Conservation (phyloP, 2,888 invertebrate species). For the Unio delphinus region DNA sequence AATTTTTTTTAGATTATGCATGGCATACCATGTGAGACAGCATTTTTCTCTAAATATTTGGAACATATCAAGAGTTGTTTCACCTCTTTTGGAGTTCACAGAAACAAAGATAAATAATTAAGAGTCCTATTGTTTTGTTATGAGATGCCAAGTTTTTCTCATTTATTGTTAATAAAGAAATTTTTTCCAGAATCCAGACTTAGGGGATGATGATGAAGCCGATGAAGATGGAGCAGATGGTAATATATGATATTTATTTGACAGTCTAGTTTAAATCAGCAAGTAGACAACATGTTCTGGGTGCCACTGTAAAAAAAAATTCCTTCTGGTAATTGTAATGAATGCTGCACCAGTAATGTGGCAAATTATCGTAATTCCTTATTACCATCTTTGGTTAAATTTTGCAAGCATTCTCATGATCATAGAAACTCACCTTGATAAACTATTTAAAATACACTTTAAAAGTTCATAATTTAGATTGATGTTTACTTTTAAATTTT, state of each 20-base stretch:
- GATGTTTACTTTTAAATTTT: too few species aligned
- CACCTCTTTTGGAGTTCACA: not conserved
- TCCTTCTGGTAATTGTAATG: slow-evolving; percentile 6
- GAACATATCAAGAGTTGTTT: too few species aligned
- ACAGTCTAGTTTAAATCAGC: slow-evolving; percentile 3
- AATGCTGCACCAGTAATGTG: not conserved
- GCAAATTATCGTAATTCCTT: not conserved
- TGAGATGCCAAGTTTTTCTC: not conserved
- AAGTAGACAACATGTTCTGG: not conserved
- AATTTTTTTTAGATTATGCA: too few species aligned
- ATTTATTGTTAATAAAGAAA: not conserved
- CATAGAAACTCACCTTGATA: too few species aligned
- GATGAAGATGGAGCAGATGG: slow-evolving; percentile 28
- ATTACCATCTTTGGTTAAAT: not conserved
- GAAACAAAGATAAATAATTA: not conserved
- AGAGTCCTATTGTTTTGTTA: too few species aligned
- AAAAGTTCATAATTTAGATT: too few species aligned
- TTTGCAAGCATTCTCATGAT: not conserved
- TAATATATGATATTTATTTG: slow-evolving; percentile 4
- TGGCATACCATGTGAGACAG: too few species aligned
- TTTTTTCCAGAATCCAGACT: slow-evolving; percentile 57
- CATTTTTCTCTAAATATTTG: too few species aligned
- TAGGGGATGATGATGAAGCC: slow-evolving; percentile 58
- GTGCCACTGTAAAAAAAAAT: not conserved
- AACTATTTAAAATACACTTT: too few species aligned